phyloP scores from a whole-genome alignment of 2,797 vertebrate species.

The Crax fasciolata region DNA sequence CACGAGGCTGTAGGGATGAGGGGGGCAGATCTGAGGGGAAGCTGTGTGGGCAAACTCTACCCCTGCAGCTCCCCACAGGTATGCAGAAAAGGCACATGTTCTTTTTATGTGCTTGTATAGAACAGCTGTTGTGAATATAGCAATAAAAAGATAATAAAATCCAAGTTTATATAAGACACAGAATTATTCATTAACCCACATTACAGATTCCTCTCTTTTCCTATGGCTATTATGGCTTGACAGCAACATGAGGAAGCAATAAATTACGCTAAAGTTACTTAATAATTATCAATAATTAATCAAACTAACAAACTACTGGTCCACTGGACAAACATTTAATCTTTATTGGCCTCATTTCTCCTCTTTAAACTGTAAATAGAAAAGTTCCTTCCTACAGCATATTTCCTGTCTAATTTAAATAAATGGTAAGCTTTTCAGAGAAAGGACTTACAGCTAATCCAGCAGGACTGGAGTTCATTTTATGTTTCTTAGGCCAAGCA shows the following conservation, averaged over 20 bases:
- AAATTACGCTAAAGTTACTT: background rate
- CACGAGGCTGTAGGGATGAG: accelerated
- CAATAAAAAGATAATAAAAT: background rate
- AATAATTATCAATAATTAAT: conserved; percentile 44
- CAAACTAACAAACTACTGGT: background rate
- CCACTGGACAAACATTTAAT: background rate
- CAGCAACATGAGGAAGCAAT: background rate
- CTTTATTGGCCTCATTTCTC: background rate
- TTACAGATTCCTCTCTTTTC: background rate
- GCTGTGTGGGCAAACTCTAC: background rate
- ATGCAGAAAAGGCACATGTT: background rate
- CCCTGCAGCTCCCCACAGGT: background rate
- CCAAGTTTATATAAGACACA: background rate
- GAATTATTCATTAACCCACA: background rate
- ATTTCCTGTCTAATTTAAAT: background rate
- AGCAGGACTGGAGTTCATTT: background rate
- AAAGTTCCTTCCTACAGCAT: background rate
- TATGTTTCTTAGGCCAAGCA: background rate
- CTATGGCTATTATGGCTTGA: background rate
- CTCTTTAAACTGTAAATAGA: background rate
- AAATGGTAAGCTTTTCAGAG: background rate
- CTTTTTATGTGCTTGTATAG: background rate
- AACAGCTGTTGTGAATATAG: background rate
- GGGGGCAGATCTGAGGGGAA: background rate
- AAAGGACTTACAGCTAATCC: background rate